A percentile compares a stretch with the other conserved stretches of the same genome.
phyloP scores from a whole-genome alignment of 2,113 vertebrate genomes.

The Rhegmatorhina hoffmannsi region DNA sequence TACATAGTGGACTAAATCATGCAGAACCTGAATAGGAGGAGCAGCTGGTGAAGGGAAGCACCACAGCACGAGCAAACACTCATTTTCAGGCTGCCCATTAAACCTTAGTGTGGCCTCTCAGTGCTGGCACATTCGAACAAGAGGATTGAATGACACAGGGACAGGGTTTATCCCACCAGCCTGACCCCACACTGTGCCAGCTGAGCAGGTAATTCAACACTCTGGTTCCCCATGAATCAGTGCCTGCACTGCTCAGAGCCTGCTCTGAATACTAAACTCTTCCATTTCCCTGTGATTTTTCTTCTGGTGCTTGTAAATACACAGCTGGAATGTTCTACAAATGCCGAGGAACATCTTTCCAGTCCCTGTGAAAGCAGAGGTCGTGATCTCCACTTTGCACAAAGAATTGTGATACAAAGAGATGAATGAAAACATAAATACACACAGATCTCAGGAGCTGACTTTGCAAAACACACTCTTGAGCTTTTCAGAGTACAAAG shows the following conservation, averaged over 20 bases:
- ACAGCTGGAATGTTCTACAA: background rate
- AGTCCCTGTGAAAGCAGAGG: background rate
- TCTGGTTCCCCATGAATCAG: background rate
- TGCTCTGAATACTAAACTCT: background rate
- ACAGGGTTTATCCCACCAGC: background rate
- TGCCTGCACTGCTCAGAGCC: background rate
- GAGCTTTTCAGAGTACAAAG: background rate
- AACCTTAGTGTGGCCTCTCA: background rate
- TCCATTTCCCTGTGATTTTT: background rate
- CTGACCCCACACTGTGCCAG: rapidly evolving
- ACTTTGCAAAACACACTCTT: background rate
- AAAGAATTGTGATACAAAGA: background rate
- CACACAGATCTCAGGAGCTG: background rate
- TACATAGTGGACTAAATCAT: background rate
- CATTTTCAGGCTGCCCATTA: rapidly evolving
- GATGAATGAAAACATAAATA: background rate
- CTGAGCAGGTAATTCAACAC: background rate
- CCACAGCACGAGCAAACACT: rapidly evolving
- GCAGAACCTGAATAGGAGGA: background rate
- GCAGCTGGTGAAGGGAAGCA: background rate
- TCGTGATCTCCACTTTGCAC: background rate
- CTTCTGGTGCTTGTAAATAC: background rate
- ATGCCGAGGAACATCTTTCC: background rate
- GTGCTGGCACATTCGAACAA: background rate
- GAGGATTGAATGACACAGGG: background rate